Base-by-base conservation (phyloP, 2,797 vertebrate genomes). In the Helarctos malayanus region DNA sequence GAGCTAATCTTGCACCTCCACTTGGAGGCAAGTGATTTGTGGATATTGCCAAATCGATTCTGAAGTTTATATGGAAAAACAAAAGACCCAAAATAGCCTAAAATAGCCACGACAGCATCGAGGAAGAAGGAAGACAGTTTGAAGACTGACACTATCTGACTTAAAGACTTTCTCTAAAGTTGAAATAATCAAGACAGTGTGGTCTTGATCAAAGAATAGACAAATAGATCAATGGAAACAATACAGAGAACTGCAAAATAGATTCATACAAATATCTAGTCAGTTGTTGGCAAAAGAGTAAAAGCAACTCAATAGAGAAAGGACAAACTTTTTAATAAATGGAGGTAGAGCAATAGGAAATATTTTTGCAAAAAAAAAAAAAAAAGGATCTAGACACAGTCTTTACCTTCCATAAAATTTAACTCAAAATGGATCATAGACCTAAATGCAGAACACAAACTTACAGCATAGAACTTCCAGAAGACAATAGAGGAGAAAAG, bases 351-450 rank as follows among this genome's bases (percentile, higher is more conserved):
- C 45, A 88, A 63, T 61, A 89, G 45, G 52, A 87, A 80, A 81
- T 41, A 7, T 11, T 61, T 73, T 61, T 63, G 19, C 19, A 25
- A 81, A 82, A 59, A 79, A 32, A 38, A n/a, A n/a, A 16, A 59
- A 79, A 61, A 45, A 45, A 71, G 5, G 35, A 27, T 29, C 52
- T 32, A 69, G 92, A 87, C 35, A 65, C n/a, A 81, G 41, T n/a
- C 18, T 81, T 87, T 23, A 49, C 14, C 25, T 71, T 71, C 59
- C 25, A 71, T 45, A 61, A 92, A 85, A 49, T 57, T 47, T 29
- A 87, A 32, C 52, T 93, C 75, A 87, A 79, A 87, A 80, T 87
- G 63, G 25, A 87, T 80, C 75, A 32, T 57, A 68, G 59, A 69
- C 25, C 83, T 69, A 79, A 68, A 47, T 9, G 25, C 54, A 69